phyloP scores from a whole-genome alignment of 2,113 vertebrate genomes.

The Raja brachyura region DNA sequence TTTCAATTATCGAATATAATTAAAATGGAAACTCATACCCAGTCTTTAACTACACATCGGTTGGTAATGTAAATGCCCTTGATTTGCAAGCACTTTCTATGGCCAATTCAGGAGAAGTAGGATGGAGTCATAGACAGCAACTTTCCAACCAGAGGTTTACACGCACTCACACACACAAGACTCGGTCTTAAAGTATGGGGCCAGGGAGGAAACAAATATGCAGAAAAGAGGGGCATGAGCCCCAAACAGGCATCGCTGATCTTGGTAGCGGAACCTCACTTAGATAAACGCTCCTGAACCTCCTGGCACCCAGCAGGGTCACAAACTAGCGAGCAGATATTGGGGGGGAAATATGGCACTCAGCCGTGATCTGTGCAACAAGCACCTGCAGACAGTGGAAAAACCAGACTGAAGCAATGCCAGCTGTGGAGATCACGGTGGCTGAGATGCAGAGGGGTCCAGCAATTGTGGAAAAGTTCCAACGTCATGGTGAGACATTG shows the following conservation, averaged over 20 bases:
- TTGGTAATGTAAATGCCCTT: not conserved
- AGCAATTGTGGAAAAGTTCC: no score
- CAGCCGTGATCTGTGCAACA: not conserved
- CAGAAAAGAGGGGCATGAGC: not conserved
- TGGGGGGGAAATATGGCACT: no score
- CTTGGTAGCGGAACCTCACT: not conserved
- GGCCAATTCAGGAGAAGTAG: not conserved
- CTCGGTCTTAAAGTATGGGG: not conserved
- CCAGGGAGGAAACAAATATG: not conserved
- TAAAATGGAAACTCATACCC: not conserved
- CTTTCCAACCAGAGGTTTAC: not conserved
- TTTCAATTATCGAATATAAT: not conserved
- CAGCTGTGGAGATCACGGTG: not conserved
- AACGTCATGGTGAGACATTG: not conserved
- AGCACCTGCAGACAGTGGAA: not conserved
- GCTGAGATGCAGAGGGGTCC: not conserved
- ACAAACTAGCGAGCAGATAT: not conserved
- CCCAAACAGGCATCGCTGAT: not conserved
- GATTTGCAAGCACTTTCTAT: not conserved
- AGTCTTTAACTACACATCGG: not conserved
- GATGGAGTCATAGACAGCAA: not conserved
- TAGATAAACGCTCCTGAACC: not conserved
- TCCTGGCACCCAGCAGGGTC: not conserved
- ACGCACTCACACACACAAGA: not conserved
- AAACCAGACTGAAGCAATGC: not conserved